Evolutionary conservation across 2,797 vertebrate genomes (phyloP).

Genomic region (Columba guinea): DNA sequence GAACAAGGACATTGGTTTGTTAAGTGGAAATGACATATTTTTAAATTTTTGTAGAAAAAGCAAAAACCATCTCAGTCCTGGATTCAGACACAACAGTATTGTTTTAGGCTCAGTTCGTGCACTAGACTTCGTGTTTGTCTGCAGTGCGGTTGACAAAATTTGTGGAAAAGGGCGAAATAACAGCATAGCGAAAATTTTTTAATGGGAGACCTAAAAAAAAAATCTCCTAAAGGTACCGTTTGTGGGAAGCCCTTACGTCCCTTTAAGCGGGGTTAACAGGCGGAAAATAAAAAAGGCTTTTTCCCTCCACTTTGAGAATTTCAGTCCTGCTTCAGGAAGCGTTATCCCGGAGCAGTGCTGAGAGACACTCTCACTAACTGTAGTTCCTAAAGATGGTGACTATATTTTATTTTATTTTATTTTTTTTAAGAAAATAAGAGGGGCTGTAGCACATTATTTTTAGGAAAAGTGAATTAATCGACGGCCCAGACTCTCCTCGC

Average conservation of each 20-base stretch:
- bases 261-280: not conserved
- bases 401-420: not conserved
- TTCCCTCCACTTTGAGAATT: not conserved
- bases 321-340: not conserved
- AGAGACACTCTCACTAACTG: rapidly evolving
- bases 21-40: not conserved
- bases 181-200: not conserved
- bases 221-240: not conserved
- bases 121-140: not conserved
- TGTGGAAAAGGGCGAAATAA: not conserved
- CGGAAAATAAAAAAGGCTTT: not conserved
- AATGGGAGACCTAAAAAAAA: not conserved
- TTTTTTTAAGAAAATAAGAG: not conserved
- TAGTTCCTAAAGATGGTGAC: not conserved
- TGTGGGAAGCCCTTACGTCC: not conserved
- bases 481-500: not conserved
- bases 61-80: not conserved
- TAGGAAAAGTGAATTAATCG: not conserved
- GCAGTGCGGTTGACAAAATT: not conserved
- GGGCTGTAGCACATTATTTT: not conserved
- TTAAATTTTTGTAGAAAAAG: not conserved
- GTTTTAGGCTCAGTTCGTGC: not conserved
- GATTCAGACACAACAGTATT: too few species aligned
- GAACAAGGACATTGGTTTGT: not conserved
- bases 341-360: not conserved